Percentiles rank a stretch among this genome's conserved stretches.
phyloP scores from a whole-genome alignment of 2,888 invertebrate species.

The Clanis bilineata region DNA sequence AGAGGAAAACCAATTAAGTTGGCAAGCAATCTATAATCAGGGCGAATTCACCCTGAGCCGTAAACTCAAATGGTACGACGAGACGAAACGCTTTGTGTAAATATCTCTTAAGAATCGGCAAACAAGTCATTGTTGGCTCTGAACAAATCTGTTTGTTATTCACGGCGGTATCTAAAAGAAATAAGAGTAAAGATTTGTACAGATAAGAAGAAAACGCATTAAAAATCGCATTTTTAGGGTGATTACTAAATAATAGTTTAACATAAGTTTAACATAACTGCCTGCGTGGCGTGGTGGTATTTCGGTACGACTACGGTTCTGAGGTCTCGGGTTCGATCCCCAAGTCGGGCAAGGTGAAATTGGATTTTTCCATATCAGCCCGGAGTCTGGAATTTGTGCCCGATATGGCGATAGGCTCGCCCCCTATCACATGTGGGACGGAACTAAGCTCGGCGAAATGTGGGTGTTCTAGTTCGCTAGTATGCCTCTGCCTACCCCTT shows the following conservation, averaged over 20 bases:
- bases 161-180: conserved; percentile 26
- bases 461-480: too few relatives aligned
- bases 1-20: conserved; percentile 16
- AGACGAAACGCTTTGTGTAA: conserved; percentile 10
- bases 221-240: neutral
- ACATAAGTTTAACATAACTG: too few relatives aligned
- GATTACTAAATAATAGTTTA: neutral
- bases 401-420: too few relatives aligned
- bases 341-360: too few relatives aligned
- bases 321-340: too few relatives aligned
- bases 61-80: neutral
- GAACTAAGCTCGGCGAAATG: too few relatives aligned
- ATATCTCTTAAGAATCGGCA: conserved; percentile 18
- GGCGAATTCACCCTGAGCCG: neutral
- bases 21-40: conserved; percentile 13
- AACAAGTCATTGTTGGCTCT: conserved; percentile 22
- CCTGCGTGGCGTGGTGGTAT: too few relatives aligned
- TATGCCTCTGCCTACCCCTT: too few relatives aligned
- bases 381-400: too few relatives aligned
- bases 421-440: too few relatives aligned
- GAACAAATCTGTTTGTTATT: conserved; percentile 28
- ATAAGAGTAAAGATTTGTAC: conserved; percentile 18
- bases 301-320: too few relatives aligned
- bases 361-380: too few relatives aligned
- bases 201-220: neutral